A percentile compares a stretch with the other conserved stretches of the same genome.
Evolutionary conservation across 1,140 invertebrate genomes (phyloP).

Genomic region (Propsilocerus akamusi): DNA sequence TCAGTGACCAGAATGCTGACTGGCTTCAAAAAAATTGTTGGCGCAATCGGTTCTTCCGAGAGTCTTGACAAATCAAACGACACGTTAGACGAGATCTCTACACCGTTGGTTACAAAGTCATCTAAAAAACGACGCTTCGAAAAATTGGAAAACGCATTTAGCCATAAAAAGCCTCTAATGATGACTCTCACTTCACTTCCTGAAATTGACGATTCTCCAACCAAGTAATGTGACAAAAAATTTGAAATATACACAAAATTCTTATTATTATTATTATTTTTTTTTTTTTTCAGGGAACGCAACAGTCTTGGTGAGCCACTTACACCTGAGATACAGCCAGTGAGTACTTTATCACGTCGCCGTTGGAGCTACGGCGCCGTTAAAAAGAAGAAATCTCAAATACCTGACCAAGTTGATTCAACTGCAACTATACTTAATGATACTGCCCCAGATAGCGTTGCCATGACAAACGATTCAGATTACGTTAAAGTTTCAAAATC

Average conservation of each 20-base stretch:
- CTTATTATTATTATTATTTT: too few species aligned
- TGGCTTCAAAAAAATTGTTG: conserved; percentile 57
- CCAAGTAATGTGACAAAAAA: background rate
- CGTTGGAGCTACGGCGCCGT: too few species aligned
- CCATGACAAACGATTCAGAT: too few species aligned
- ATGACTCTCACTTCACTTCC: conserved; percentile 24
- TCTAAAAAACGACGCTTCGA: conserved; percentile 40
- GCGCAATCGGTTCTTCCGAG: conserved; percentile 27
- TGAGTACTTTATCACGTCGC: too few species aligned
- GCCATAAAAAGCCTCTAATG: conserved; percentile 28
- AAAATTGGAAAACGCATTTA: conserved; percentile 22
- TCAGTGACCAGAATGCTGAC: conserved; percentile 62
- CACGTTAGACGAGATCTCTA: conserved; percentile 20
- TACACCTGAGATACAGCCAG: too few species aligned
- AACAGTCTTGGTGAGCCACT: conserved; percentile 7
- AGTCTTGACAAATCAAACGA: conserved; percentile 25
- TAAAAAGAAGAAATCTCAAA: too few species aligned
- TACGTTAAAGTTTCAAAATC: conserved; percentile 47
- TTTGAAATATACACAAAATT: background rate
- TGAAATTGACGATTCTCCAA: conserved; percentile 14
- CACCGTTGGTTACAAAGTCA: conserved; percentile 29
- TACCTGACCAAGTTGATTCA: too few species aligned
- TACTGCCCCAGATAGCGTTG: too few species aligned
- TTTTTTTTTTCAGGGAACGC: conserved; percentile 6
- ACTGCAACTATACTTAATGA: too few species aligned